Conservation (phyloP, 1,140 invertebrate genomes). For the Drosophila willistoni region DNA sequence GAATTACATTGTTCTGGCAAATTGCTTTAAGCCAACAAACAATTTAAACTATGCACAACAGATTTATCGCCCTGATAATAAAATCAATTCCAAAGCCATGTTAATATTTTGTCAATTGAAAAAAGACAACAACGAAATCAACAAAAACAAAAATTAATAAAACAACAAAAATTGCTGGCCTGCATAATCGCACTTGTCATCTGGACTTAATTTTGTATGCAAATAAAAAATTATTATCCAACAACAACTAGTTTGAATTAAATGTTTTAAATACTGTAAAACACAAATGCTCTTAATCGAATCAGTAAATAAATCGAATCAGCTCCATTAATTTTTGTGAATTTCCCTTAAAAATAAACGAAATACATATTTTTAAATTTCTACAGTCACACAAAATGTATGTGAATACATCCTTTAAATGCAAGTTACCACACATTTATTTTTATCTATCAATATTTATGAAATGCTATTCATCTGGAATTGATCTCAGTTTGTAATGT, state of each 20-base stretch:
- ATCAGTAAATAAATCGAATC: slow-evolving; percentile 2
- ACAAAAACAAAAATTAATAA: slow-evolving; percentile 20
- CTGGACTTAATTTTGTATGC: slow-evolving; percentile 61
- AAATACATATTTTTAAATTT: neutral
- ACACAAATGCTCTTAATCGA: slow-evolving; percentile 20
- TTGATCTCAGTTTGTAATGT: too few species aligned
- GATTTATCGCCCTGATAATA: slow-evolving; percentile 8
- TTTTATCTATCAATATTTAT: neutral
- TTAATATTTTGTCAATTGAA: slow-evolving; percentile 37
- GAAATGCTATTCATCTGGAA: too few species aligned
- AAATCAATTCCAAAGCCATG: slow-evolving; percentile 54
- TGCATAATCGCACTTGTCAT: slow-evolving; percentile 72
- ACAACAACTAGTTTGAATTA: slow-evolving; percentile 22
- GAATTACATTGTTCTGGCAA: slow-evolving; percentile 54
- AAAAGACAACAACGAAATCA: too few species aligned
- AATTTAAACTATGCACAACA: slow-evolving; percentile 44
- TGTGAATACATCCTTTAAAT: neutral
- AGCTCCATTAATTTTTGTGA: slow-evolving; percentile 2
- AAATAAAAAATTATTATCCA: slow-evolving; percentile 68
- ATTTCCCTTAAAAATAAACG: neutral
- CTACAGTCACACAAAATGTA: neutral
- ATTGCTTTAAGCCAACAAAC: slow-evolving; percentile 61
- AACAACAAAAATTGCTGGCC: slow-evolving; percentile 20
- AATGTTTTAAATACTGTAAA: slow-evolving; percentile 42
- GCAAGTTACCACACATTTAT: neutral